Base-by-base conservation (phyloP, 2,113 vertebrate species). In the Albula glossodonta region DNA sequence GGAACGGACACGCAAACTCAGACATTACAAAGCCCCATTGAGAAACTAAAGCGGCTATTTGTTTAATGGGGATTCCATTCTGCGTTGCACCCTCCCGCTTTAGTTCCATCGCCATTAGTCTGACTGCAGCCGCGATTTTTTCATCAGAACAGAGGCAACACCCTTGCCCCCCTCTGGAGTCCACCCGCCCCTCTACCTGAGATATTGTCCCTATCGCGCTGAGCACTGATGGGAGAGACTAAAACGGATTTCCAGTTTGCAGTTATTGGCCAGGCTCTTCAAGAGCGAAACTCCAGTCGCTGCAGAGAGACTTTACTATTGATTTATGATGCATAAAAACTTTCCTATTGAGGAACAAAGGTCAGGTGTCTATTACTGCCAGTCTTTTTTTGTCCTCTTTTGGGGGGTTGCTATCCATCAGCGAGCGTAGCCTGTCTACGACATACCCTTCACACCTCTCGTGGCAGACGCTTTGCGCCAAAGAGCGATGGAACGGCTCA, bases 361-460 rank as follows among this genome's bases (percentile, higher is more conserved):
- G 90, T 91, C 90, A 89, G 77, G 49, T 86, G 88, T 93, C 87
- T 91, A 86, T 92, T 88, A 89, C 6, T 86, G 48, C 83, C 83
- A 81, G 90, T 91, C 85, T 13, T 84, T 91, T 41, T 66, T 66
- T 66, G 60, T 66, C 90, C 89, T 91, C 88, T 85, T 88, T 85
- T 88, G 78, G 80, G 78, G 87, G 70, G 88, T 82, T 88, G 83
- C 87, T 94, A 89, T 88, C 90, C 86, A 84, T 78, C 86, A 90
- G 86, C 78, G 78, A 87, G 89, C 87, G 89, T 88, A 88, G 91
- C 93, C 92, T 89, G 90, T 88, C 92, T 90, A 91, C 90, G 91
- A 92, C 89, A 89, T 88, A 90, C 83, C 88, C 81, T 80, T 87
- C 49, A 63, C 91, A 90, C 88, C 90, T 91, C 88, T 87, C 87